Base-by-base conservation (phyloP, 2,797 vertebrate species). In the Merluccius polli region DNA sequence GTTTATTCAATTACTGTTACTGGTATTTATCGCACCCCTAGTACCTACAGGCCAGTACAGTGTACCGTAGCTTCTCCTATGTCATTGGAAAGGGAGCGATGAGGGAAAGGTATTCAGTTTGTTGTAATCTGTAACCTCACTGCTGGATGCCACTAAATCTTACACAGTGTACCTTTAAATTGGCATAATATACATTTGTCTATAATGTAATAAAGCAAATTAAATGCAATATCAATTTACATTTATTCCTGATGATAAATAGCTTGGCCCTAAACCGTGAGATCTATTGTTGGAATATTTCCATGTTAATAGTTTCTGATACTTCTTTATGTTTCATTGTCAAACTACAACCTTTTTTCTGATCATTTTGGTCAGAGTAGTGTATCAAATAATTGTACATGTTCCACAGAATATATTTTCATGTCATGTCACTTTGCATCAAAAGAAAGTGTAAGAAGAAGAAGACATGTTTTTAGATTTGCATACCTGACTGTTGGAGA, bases 401-500 rank as follows among this genome's bases (percentile, higher is more conserved):
- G 18, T 59, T 4, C 44, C 44, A 52, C 44, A 21, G 18, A 52
- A 65, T 65, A 27, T 65, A 24, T 65, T 27, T 27, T 6, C 21
- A 52, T 21, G 18, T 52, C 27, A 67, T 24, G 24, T 68, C 27
- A 68, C 24, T 68, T 68, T 68, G n/a, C 69, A 70, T n/a, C 16
- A 8, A 4, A 70, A 70, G 30, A 33, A 70, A 29, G 65, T 29
- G 30, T 32, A 35, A 32, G 21, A 70, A 68, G 30, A 29, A 16
- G 30, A 68, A 31, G 68, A 10, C 30, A 29, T 35, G 29, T 69
- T 7, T 69, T 69, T 69, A 12, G 32, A 69, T 16, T 79, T 78
- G 79, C 92, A 0, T 96, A 99, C 98, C 98, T 99, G 97, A 89
- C 93, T 97, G 89, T 94, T 94, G 70, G 95, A 94, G 72, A 96